Evolutionary conservation across 2,888 invertebrate species (phyloP), one percentile per base, ranked within the genome.

Genomic region (Mesodorylaimus sp.): DNA sequence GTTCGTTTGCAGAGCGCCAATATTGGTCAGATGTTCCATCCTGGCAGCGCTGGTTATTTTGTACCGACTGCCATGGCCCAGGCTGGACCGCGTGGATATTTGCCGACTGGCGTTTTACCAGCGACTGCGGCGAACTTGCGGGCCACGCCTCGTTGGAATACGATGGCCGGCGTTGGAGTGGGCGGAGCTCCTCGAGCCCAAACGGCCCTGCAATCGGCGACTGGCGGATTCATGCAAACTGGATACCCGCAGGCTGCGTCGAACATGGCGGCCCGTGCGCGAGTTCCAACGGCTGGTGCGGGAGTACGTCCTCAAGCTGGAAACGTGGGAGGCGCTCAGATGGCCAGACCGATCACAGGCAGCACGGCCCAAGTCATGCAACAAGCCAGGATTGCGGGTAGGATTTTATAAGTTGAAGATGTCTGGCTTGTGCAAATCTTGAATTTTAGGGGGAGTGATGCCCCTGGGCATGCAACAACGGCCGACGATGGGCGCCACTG

Each of bases 31-130:
- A 27, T 50, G n/a, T 50, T 50, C n/a, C 26, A 24, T 24, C 45
- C 46, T 10, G 27, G 45, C 25, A 55, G 53, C 47, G 59, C 59
- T 45, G 64, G 62, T 48, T 65, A 56, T 57, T 65, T 60, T 54
- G 56, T 64, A 27, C 54, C 58, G 23, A 54, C 57, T 28, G 55
- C 59, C 29, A 47, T 41, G 26, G 28, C 47, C 10, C 50, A 47
- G 25, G 51, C 44, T 19, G 48, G 29, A 3, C 27, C 49, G 16
- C 43, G 49, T 10, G 43, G 27, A 7, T 48, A 36, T 24, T 29
- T 29, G 27, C 44, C 28, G 32, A 10, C 42, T 24, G 25, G 36
- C 41, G 54, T 10, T 54, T 54, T 55, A 52, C 51, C 54, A 29
- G 44, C 27, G 19, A 26, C 13, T 41, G 26, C 2, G 27, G 43